Conservation (phyloP, 2,888 invertebrate genomes). For the Sphaerophoria rueppellii region DNA sequence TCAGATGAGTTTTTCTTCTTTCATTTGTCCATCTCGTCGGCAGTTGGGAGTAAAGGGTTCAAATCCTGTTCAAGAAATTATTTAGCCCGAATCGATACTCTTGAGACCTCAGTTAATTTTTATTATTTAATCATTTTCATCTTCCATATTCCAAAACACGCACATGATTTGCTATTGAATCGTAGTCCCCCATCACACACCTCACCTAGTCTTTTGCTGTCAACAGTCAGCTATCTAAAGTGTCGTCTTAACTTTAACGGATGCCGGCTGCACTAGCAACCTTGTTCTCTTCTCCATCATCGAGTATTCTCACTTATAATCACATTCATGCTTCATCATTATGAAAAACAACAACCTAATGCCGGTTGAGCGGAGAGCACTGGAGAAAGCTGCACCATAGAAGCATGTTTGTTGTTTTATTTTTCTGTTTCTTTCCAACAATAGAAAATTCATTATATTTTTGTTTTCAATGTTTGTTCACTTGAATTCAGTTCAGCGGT, state of each 20-base stretch:
- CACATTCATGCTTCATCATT: slow-evolving; percentile 19
- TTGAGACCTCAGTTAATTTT: neutral
- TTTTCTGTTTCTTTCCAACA: neutral
- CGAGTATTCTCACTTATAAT: slow-evolving; percentile 29
- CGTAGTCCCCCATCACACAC: slow-evolving; percentile 19
- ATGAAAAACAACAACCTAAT: slow-evolving; percentile 74
- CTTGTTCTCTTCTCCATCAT: slow-evolving; percentile 9
- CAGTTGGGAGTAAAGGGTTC: too few species aligned
- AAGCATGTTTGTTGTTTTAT: slow-evolving; percentile 48
- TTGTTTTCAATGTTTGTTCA: slow-evolving; percentile 54
- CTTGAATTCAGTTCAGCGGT: slow-evolving; percentile 45
- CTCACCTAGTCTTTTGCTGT: slow-evolving; percentile 27
- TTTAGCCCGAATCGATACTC: neutral
- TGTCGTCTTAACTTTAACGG: slow-evolving; percentile 24
- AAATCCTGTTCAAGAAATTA: neutral
- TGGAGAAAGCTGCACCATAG: slow-evolving; percentile 48
- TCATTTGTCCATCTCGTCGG: neutral
- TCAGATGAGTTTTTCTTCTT: neutral
- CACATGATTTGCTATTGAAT: slow-evolving; percentile 38
- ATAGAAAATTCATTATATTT: slow-evolving; percentile 59
- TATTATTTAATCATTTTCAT: slow-evolving; percentile 26
- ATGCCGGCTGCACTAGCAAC: slow-evolving; percentile 17
- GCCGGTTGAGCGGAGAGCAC: slow-evolving; percentile 49
- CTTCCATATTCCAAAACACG: slow-evolving; percentile 45
- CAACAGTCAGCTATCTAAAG: neutral